Evolutionary conservation across 2,113 vertebrate genomes (phyloP), one percentile per base, ranked within the genome.

Genomic region (Heliornis fulica): DNA sequence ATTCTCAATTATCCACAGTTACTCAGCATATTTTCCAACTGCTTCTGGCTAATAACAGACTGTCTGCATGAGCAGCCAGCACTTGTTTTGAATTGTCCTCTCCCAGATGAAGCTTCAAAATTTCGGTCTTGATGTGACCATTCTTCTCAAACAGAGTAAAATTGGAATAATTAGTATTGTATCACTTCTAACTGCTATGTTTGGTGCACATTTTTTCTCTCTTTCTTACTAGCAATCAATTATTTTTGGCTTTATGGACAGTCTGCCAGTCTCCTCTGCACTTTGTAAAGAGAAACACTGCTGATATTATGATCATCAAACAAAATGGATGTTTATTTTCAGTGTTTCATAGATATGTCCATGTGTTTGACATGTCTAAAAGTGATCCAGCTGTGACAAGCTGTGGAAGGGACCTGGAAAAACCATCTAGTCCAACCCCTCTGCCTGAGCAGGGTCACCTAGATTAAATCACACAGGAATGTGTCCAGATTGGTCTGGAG

Each of bases 1-100:
- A 91, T 97, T 97, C 97, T 98, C 95, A 97, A 96, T 98, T 97
- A 97, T 80, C 95, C 74, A 46, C 60, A 97, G 97, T 97, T 97
- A 97, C 89, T 80, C 77, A 86, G 90, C 51, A 40, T 83, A 75
- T 97, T 97, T 96, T 93, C 94, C 94, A 90, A 97, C 91, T 97
- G 96, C 77, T 97, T 71, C 94, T 94, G 78, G 93, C 80, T 97
- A 92, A 96, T 95, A 97, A 88, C 94, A 95, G 80, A 94, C 78
- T 93, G 91, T 70, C 84, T 87, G 89, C 66, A 36, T 65, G 96
- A 93, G 95, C 95, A 97, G 95, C 70, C 95, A 92, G 36, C 51
- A 45, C 46, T 82, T 53, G 57, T 12, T 79, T 31, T 69, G 70
- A 60, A 53, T 96, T 94, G 91, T 90, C 91, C 91, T 57, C 59